phyloP scores from a whole-genome alignment of 2,797 vertebrate genomes.

The Neosilurus mollespiculum region DNA sequence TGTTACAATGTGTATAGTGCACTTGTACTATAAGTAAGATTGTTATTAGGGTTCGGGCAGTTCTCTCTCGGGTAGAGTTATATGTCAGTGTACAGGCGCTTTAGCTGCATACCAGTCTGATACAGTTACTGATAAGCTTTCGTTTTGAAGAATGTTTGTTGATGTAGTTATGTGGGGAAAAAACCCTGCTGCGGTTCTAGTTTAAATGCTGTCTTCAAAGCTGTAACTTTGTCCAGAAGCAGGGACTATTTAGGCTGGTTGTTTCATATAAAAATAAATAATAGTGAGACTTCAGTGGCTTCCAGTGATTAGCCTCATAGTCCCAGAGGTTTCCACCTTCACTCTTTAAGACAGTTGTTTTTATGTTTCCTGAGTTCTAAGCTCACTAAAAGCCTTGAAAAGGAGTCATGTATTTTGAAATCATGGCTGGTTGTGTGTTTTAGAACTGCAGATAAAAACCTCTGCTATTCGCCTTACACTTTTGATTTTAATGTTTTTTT shows the following conservation, averaged over 20 bases:
- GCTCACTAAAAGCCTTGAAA: neutral
- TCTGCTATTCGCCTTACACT: neutral
- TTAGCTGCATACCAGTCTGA: neutral
- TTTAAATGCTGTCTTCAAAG: neutral
- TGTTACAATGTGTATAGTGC: neutral
- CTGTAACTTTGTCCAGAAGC: neutral
- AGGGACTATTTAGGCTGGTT: neutral
- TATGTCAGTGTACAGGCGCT: neutral
- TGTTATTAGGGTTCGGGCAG: constrained; percentile 5
- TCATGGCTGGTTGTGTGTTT: neutral
- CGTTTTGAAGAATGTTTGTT: neutral
- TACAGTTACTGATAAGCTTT: neutral
- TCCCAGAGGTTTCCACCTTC: neutral
- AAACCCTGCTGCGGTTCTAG: no score
- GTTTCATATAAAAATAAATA: neutral
- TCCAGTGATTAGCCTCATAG: neutral
- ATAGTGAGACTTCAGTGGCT: neutral
- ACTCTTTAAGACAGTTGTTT: neutral
- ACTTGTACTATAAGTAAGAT: neutral
- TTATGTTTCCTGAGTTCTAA: neutral
- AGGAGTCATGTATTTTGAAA: no score
- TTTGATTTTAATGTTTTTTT: no score
- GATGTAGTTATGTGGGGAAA: neutral
- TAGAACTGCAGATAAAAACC: neutral
- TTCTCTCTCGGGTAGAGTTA: neutral